Base-by-base conservation (phyloP, 2,113 vertebrate species). In the Hipposideros armiger region DNA sequence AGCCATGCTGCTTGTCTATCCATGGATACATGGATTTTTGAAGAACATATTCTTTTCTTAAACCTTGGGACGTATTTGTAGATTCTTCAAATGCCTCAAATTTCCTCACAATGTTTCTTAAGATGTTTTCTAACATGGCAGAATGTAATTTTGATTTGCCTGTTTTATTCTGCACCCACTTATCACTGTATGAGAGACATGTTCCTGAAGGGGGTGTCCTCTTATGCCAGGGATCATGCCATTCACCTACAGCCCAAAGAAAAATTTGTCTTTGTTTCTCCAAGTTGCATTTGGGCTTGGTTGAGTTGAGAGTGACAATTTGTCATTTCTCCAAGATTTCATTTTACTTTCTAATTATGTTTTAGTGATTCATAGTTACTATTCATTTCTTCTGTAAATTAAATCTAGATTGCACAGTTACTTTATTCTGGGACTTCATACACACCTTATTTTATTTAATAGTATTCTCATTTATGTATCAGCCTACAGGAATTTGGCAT, bases 301-400 rank as follows among this genome's bases (percentile, higher is more conserved):
- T 95, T 84, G 92, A 69, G 32, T 70, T 81, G 47, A 90, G 15
- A 94, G 50, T 86, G 54, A 92, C 47, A 76, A 78, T 94, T 42
- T 91, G 42, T 76, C 8, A 28, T 62, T 96, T 74, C 28, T 94
- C 52, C 54, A 88, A 67, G 72, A 85, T 89, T 96, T 96, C 40
- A 77, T 54, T 90, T 91, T 94, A 56, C 17, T 24, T 94, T 96
- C 54, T 96, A 92, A 94, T 92, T 97, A 56, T 89, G 50, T 90
- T 83, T 93, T 36, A 87, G 24, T 50, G 72, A 84, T 84, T 96
- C 70, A 77, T 92, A 70, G 88, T 97, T 97, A 82, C 82, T 93
- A 47, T 91, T 86, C 24, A 94, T 90, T 94, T 97, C 66, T 94
- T 95, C 9, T 78, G 36, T 80, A 96, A 94, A 93, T 91, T 90